phyloP scores from a whole-genome alignment of 2,888 invertebrate genomes.

The Andrena flavipes region DNA sequence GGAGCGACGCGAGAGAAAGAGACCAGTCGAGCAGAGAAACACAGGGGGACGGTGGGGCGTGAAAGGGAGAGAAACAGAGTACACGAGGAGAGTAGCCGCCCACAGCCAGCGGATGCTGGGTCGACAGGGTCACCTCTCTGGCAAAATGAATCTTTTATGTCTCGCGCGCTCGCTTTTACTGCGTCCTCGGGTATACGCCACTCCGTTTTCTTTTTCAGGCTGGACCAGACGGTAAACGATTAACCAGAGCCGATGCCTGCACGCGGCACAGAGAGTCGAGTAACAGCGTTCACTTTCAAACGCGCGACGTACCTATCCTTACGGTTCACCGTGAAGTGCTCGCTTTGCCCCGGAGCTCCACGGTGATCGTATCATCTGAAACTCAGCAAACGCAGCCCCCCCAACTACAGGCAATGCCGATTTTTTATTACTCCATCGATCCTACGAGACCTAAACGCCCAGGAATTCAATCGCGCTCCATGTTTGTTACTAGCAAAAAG shows the following conservation, averaged over 20 bases:
- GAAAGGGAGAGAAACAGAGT: constrained; percentile 26
- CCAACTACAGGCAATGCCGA: no score
- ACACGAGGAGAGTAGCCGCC: constrained; percentile 58
- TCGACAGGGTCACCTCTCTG: constrained; percentile 75
- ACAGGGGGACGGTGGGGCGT: not conserved
- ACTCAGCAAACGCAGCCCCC: no score
- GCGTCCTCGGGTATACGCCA: constrained; percentile 47
- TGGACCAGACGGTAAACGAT: constrained; percentile 32
- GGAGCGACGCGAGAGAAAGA: constrained; percentile 34
- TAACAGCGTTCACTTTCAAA: constrained; percentile 11
- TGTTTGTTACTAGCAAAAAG: no score
- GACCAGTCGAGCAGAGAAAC: constrained; percentile 2
- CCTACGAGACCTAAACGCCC: no score
- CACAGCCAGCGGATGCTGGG: constrained; percentile 75
- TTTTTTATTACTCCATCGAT: no score
- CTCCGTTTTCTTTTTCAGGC: constrained; percentile 39
- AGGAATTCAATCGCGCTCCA: no score
- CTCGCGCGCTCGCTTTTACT: constrained; percentile 63
- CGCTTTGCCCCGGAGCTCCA: no score
- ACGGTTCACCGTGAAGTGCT: no score
- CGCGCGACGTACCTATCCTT: constrained; percentile 5
- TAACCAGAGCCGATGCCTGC: constrained; percentile 29
- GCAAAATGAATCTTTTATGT: constrained; percentile 74
- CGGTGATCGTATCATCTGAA: no score
- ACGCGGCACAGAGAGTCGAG: constrained; percentile 23